Evolutionary conservation across 2,888 invertebrate genomes (phyloP), one percentile per base, ranked within the genome.

Genomic region (Platerodrilus igneus): DNA sequence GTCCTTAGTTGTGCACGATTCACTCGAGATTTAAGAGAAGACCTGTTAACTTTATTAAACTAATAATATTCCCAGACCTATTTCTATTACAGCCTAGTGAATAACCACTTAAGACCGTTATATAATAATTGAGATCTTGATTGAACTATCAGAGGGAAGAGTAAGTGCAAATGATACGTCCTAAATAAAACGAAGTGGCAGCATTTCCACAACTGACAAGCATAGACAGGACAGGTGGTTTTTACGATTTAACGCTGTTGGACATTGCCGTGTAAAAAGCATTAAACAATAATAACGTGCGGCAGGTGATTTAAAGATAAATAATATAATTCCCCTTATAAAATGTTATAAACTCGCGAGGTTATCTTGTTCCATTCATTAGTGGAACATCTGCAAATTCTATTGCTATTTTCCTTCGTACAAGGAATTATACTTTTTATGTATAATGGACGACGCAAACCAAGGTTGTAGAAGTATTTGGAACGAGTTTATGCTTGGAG

Each of bases 71-170:
- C 47, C 49, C 44, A 52, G 51, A 50, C 45, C 45, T 44, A 51
- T 51, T 51, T 47, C 51, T 50, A 51, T 51, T 50, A 51, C 48
- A 42, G 38, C 47, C 45, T 50, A 48, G 51, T 53, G 51, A 53
- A 51, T 53, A 50, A 50, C 50, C 53, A 53, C 53, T 53, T 53
- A 51, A 53, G 51, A 45, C 48, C 45, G 45, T 53, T 53, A 53
- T 53, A 53, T 50, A 53, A 53, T 53, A 53, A 53, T 53, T 53
- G 53, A 48, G 48, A 47, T 39, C 48, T 53, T 51, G 51, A 53
- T 53, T 53, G 51, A 51, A 45, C 41, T 40, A 40, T 40, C 40
- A 34, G 40, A 40, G 40, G 40, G 40, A 40, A 34, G 35, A 40
- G 35, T 25, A 40, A 40, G 40, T 40, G 40, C 40, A 40, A 40